Conservation (phyloP, 2,797 vertebrate species). For the Chaetophractus vellerosus region DNA sequence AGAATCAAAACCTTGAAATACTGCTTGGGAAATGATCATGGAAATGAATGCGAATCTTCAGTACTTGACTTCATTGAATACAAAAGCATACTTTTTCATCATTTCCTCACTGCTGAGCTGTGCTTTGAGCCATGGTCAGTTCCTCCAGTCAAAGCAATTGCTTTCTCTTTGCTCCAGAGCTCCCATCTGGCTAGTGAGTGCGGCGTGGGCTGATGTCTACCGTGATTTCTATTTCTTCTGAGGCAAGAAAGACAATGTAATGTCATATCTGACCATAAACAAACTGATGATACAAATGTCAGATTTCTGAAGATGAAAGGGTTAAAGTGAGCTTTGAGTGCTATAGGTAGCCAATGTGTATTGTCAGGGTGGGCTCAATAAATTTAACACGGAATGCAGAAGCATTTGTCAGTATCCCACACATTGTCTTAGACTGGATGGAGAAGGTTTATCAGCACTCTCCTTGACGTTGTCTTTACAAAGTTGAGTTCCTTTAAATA, state of each 20-base stretch:
- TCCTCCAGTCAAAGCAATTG: not conserved
- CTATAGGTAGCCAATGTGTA: not conserved
- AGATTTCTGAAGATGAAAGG: not conserved
- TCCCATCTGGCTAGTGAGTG: not conserved
- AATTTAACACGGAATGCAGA: conserved; percentile 4
- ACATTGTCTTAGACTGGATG: not conserved
- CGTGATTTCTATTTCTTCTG: not conserved
- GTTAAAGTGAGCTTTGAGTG: not conserved
- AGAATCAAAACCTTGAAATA: conserved; percentile 38
- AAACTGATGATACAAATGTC: not conserved
- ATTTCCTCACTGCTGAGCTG: not conserved
- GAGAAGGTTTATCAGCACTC: not conserved
- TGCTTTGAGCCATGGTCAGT: not conserved
- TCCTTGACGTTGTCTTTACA: conserved; percentile 11
- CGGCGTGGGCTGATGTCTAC: not conserved
- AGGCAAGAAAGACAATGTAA: not conserved
- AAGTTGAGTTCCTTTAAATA: conserved; percentile 24
- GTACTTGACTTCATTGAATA: not conserved
- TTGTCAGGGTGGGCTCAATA: conserved; percentile 34
- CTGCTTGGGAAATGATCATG: not conserved
- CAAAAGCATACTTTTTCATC: not conserved
- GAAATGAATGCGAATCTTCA: not conserved
- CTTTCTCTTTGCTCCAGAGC: not conserved
- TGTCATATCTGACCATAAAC: not conserved
- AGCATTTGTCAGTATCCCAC: not conserved